phyloP scores from a whole-genome alignment of 1,140 invertebrate species.

The Nymphalis io region DNA sequence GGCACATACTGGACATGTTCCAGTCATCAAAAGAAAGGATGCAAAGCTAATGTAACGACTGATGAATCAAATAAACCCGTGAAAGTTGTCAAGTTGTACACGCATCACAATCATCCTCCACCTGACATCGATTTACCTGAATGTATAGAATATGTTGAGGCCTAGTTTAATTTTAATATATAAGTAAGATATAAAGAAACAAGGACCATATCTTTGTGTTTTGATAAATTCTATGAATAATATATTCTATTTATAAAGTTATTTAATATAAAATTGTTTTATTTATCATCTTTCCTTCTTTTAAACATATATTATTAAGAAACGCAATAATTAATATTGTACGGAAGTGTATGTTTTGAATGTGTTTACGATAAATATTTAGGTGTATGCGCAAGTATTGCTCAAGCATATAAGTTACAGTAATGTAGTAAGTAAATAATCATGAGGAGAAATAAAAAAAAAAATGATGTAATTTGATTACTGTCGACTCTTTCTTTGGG shows the following conservation, averaged over 20 bases:
- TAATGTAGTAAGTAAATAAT: too few species aligned
- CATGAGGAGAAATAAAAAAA: too few species aligned
- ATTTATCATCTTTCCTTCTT: not conserved
- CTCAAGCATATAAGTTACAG: too few species aligned
- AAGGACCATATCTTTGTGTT: not conserved
- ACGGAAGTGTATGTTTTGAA: too few species aligned
- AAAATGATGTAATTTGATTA: too few species aligned
- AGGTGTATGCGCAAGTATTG: too few species aligned
- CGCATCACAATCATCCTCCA: slow-evolving; percentile 55
- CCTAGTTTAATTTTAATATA: slow-evolving; percentile 11
- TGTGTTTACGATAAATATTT: too few species aligned
- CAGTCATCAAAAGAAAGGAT: slow-evolving; percentile 65
- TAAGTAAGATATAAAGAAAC: slow-evolving; percentile 7
- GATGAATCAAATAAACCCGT: slow-evolving; percentile 43
- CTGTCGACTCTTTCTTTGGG: too few species aligned
- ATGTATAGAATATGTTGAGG: slow-evolving; percentile 38
- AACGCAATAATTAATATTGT: too few species aligned
- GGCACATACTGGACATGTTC: slow-evolving; percentile 66
- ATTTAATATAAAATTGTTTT: not conserved
- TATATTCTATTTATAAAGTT: not conserved
- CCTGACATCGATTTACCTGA: slow-evolving; percentile 46
- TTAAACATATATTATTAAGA: too few species aligned
- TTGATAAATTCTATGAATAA: not conserved
- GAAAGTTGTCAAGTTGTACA: slow-evolving; percentile 40
- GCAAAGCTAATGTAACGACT: slow-evolving; percentile 55